Conservation (phyloP, 1,140 invertebrate genomes). For the Ylistrum balloti region DNA sequence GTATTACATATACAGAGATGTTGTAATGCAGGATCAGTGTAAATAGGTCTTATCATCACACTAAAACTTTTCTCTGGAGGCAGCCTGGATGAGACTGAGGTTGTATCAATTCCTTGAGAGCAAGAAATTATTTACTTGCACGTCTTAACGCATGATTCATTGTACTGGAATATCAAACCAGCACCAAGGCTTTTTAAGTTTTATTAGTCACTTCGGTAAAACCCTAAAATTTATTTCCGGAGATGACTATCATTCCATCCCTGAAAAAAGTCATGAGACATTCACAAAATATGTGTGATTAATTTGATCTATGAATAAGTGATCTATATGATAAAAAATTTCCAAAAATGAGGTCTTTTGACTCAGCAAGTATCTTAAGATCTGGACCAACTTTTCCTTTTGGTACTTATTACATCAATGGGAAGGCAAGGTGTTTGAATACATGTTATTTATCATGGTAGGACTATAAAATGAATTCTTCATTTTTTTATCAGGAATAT, state of each 20-base stretch:
- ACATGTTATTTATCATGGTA: neutral
- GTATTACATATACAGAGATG: neutral
- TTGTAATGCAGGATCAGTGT: neutral
- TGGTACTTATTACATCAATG: neutral
- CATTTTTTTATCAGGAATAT: neutral
- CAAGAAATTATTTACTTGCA: neutral
- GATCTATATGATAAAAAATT: neutral
- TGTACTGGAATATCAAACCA: neutral
- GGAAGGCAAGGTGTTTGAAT: neutral
- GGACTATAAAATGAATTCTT: neutral
- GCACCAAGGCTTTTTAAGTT: neutral
- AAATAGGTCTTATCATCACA: neutral
- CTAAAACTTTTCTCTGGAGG: neutral
- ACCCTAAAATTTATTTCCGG: neutral
- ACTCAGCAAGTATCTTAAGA: neutral
- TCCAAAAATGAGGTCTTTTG: neutral
- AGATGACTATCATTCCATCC: constrained; percentile 1
- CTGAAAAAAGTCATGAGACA: neutral
- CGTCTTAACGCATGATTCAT: neutral
- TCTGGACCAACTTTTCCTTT: neutral
- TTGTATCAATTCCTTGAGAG: neutral
- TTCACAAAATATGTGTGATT: neutral
- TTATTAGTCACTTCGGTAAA: constrained; percentile 27
- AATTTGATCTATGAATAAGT: neutral
- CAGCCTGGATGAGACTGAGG: neutral